These are phyloP conservation scores for Osmoderma eremita DNA, from an alignment of 2,888 invertebrate species.

Conservation along the genomic window DNA sequence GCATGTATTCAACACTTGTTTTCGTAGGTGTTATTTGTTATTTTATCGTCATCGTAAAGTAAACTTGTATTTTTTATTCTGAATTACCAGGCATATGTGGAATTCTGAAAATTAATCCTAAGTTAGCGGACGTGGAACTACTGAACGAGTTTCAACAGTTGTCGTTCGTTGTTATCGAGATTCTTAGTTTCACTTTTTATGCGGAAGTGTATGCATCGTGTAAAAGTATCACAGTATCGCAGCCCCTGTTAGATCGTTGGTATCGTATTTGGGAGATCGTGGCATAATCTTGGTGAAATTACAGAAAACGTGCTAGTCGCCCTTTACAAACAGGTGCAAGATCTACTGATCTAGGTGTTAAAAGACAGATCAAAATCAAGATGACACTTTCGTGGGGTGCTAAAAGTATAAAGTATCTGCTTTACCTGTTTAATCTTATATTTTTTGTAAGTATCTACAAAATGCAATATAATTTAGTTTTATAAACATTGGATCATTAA, in stretches of 20 bases:
- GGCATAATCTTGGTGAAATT: neutral
- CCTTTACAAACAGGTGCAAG: neutral
- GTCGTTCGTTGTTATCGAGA: neutral
- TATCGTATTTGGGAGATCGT: too few relatives aligned
- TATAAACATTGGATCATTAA: too few relatives aligned
- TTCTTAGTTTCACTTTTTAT: too few relatives aligned
- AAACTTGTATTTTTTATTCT: neutral
- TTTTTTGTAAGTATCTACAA: constrained; percentile 78
- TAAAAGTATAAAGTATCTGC: constrained; percentile 81
- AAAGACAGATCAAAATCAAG: constrained; percentile 25
- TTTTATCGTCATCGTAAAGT: constrained; percentile 13
- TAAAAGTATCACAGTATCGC: too few relatives aligned
- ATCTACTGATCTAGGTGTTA: neutral
- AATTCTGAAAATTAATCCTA: neutral
- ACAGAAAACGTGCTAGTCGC: neutral
- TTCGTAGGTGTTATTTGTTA: too few relatives aligned
- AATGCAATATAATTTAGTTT: too few relatives aligned
- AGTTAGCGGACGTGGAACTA: neutral
- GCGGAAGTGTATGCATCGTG: too few relatives aligned
- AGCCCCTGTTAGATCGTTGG: too few relatives aligned
- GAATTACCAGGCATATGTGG: constrained; percentile 4
- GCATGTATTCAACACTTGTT: too few relatives aligned
- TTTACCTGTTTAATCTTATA: constrained; percentile 85
- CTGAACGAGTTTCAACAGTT: neutral
- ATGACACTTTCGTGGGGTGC: constrained; percentile 58